Base-by-base conservation (phyloP, 2,888 invertebrate genomes). In the Antheraea assamensis region DNA sequence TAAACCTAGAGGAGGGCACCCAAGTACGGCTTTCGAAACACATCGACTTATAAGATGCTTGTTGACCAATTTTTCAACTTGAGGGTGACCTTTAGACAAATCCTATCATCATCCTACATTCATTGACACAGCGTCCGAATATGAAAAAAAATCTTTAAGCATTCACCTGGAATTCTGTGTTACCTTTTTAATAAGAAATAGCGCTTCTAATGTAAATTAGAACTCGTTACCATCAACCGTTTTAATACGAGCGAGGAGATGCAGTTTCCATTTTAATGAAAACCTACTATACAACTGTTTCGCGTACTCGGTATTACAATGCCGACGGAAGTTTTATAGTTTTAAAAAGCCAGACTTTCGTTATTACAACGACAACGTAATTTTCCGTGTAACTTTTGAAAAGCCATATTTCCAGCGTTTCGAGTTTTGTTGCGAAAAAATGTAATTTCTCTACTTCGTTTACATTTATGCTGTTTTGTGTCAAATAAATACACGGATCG, bases 261-360 rank as follows among this genome's bases (percentile, higher is more conserved):
- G 68, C 68, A 68, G 35, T 35, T 30, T 35, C 19, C 68, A 35
- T 35, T 68, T 31, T 35, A 68, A 68, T 68, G 35, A 68, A 68
- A 68, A n/a, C 31, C 21, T 21, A 68, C 35, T n/a, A 35, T 35
- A 35, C 68, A 35, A 35, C 68, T 68, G 68, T 35, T 68, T 21
- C 68, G 68, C 68, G 31, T 35, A n/a, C 68, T n/a, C 35, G 27
- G 19, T 68, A n/a, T n/a, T 35, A 68, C 68, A 68, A 35, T n/a
- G 61, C 61, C 27, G 30, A 0, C 35, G 35, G 35, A 61, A 71
- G 71, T 72, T 71, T 55, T 52, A 58, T 58, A 72, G 72, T 61
- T 72, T 72, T 72, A 30, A 58, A 72, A 72, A 49, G 64, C 30
- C 21, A 61, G 17, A 61, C 21, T 72, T 47, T 66, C 61, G 72